Evolutionary conservation across 2,888 invertebrate genomes (phyloP).

Genomic region (Caenorhabditis sp.): DNA sequence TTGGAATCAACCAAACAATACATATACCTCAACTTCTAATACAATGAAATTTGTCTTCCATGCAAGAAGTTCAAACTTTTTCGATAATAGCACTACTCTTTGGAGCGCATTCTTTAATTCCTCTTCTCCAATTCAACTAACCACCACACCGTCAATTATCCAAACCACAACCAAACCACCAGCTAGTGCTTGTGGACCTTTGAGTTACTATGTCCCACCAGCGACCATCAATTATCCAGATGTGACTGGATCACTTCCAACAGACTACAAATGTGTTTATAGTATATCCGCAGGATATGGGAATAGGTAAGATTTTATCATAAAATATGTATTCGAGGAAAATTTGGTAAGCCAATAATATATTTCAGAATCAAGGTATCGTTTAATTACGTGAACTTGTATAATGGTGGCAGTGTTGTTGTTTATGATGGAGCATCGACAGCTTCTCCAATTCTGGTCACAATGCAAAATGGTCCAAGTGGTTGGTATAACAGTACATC

Average conservation of each 20-base stretch:
- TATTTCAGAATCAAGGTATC: not conserved
- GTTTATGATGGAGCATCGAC: not conserved
- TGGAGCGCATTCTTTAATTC: not conserved
- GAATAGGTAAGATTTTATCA: not conserved
- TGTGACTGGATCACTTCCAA: not conserved
- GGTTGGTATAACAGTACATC: too few species aligned
- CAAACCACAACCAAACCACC: not conserved
- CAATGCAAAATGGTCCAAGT: too few species aligned
- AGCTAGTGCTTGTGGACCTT: not conserved
- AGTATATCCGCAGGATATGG: not conserved
- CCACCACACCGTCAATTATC: not conserved
- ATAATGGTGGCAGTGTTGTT: not conserved
- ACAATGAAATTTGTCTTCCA: conserved; percentile 41
- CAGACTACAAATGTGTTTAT: not conserved
- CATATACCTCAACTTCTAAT: conserved; percentile 33
- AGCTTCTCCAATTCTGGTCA: not conserved
- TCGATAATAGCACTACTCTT: too few species aligned
- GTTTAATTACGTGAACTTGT: not conserved
- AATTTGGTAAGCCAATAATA: too few species aligned
- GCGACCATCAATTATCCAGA: not conserved
- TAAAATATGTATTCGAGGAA: too few species aligned
- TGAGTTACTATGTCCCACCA: not conserved
- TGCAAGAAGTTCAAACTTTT: conserved; percentile 16
- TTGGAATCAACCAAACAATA: conserved; percentile 14
- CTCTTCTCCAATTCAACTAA: not conserved